Evolutionary conservation across 2,888 invertebrate genomes (phyloP), one percentile per base, ranked within the genome.

Genomic region (Tigriopus californicus): DNA sequence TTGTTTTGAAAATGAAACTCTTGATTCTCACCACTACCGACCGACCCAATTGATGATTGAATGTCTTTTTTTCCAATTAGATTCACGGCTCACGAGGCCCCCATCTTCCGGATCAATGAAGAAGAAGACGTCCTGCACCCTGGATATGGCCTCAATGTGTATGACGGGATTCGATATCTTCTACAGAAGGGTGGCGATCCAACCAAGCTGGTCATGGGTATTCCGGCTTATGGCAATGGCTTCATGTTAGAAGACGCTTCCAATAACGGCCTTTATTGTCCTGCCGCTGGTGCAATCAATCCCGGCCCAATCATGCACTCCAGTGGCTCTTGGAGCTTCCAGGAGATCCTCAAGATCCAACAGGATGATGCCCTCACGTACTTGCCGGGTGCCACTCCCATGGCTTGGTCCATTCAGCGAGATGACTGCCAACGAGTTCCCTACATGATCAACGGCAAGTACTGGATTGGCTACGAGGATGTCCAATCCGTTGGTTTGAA

Each of bases 341-440:
- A 41, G 6, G 56, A 56, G 56, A 41, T 56, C n/a, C 22, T 56
- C 11, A 41, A 56, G 15, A 44, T 44, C 18, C 24, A 20, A 12
- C 41, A 56, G 5, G 20, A 56, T 44, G 56, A 41, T 15, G 4
- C 56, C 42, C 33, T 53, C 12, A 8, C 44, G 6, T n/a, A 56
- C 22, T 41, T 56, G 41, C 56, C 56, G 5, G 56, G 22, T 11
- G 56, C 56, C 12, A 56, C 15, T n/a, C 56, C 56, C 20, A 15
- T 10, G 5, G 56, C 11, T 15, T 56, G 56, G 56, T 2, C 41
- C 5, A 18, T 22, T 18, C 10, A 5, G 2, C 42, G 41, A 18
- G 56, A 56, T 25, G 56, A 41, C 10, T 56, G 56, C 8, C 20
- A 46, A 15, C 15, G 15, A 5, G 46, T 20, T 3, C 46, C 46